Evolutionary conservation across 1,140 invertebrate species (phyloP).

Genomic region (Zaprionus gabonicus): DNA sequence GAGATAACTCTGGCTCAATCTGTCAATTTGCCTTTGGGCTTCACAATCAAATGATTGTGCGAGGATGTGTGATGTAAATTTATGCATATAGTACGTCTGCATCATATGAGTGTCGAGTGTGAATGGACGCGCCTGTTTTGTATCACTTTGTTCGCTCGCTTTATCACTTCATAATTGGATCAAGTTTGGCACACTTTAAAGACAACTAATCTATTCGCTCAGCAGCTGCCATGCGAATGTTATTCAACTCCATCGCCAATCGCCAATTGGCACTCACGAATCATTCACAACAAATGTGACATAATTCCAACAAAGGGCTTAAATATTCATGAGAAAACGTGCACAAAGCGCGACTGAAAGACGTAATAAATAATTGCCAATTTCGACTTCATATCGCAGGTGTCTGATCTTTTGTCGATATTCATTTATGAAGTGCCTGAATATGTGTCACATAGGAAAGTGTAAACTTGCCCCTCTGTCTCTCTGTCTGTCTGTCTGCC

Average conservation of each 20-base stretch:
- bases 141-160: constrained; percentile 11
- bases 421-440: constrained; percentile 5
- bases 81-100: neutral
- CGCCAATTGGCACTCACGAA: constrained; percentile 3
- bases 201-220: constrained; percentile 10
- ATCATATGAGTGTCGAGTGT: neutral
- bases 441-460: constrained; percentile 6
- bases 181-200: constrained; percentile 30
- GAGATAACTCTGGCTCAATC: constrained; percentile 26
- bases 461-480: constrained; percentile 14
- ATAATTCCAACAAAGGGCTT: constrained; percentile 33
- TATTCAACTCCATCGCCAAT: constrained; percentile 10
- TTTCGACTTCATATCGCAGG: constrained; percentile 27
- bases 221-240: constrained; percentile 16
- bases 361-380: constrained; percentile 42
- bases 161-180: constrained; percentile 25
- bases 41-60: constrained; percentile 42
- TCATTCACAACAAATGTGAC: constrained; percentile 30
- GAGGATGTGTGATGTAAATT: constrained; percentile 20
- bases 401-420: constrained; percentile 36
- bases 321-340: constrained; percentile 14
- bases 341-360: constrained; percentile 3
- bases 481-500: constrained; percentile 9
- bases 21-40: constrained; percentile 8
- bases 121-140: neutral